These are phyloP conservation scores for Dicaeum eximium DNA, from an alignment of 2,113 vertebrate species.

Conservation along the genomic window DNA sequence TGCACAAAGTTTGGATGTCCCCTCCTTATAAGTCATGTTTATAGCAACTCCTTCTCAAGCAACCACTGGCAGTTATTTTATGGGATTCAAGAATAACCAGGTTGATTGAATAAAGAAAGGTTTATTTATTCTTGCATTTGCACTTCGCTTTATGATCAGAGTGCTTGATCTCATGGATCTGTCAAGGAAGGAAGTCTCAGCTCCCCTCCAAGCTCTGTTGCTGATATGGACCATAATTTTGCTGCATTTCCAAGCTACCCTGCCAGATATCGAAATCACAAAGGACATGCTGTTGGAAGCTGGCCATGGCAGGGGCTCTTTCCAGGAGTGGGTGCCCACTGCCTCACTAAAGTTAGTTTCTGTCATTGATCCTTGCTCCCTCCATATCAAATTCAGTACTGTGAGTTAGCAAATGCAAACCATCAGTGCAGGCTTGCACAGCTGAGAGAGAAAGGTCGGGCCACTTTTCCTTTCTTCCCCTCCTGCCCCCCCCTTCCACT, in stretches of 20 bases:
- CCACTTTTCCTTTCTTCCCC: neutral
- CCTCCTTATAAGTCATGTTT: slow-evolving; percentile 17
- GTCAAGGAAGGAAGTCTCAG: neutral
- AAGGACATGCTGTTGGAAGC: neutral
- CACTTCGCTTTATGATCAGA: neutral
- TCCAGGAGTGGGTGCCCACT: neutral
- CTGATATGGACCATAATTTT: neutral
- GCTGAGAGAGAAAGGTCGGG: neutral
- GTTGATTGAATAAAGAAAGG: neutral
- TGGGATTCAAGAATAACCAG: slow-evolving; percentile 37
- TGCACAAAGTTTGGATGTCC: slow-evolving; percentile 30
- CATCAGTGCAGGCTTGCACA: neutral
- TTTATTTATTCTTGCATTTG: slow-evolving; percentile 29
- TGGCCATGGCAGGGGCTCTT: neutral
- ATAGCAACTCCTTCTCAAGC: slow-evolving; percentile 5
- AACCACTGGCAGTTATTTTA: slow-evolving; percentile 24
- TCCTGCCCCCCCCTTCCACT: neutral
- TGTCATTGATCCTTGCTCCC: neutral
- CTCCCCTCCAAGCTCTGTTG: neutral
- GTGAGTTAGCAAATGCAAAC: neutral
- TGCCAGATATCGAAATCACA: neutral
- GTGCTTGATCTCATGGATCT: neutral
- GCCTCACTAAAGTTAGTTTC: neutral
- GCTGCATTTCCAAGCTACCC: neutral
- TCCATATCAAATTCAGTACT: neutral